These are phyloP conservation scores for Epinephelus malabaricus DNA, from an alignment of 2,797 vertebrate species.

Conservation along the genomic window DNA sequence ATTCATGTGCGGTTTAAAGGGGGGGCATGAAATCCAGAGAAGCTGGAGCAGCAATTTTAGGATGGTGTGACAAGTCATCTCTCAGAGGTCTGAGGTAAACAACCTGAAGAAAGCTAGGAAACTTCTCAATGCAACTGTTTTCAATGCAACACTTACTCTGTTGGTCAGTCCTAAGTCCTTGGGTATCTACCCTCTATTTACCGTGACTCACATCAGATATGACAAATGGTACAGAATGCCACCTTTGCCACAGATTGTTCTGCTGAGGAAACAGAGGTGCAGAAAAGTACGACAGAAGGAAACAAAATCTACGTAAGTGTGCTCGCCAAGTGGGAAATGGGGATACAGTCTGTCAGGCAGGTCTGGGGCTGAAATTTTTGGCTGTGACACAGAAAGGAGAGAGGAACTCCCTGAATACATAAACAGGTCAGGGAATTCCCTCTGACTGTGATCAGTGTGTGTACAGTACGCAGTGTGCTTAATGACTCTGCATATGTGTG, in stretches of 20 bases:
- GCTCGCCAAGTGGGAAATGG: slow-evolving; percentile 10
- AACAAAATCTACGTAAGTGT: slow-evolving; percentile 20
- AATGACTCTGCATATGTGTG: neutral
- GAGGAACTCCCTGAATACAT: slow-evolving; percentile 44
- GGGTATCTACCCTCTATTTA: slow-evolving; percentile 8
- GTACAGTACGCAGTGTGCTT: neutral
- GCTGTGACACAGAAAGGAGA: slow-evolving; percentile 21
- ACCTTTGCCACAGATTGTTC: slow-evolving; percentile 35
- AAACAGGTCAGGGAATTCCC: slow-evolving; percentile 66
- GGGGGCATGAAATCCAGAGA: neutral
- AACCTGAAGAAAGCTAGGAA: slow-evolving; percentile 19
- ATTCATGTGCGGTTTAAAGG: neutral
- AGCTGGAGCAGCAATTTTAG: neutral
- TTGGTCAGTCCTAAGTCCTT: neutral
- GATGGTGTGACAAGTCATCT: neutral
- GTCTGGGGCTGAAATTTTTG: slow-evolving; percentile 33
- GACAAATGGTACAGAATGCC: slow-evolving; percentile 24
- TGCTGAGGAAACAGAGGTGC: slow-evolving; percentile 62
- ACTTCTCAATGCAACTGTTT: neutral
- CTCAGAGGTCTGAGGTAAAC: slow-evolving; percentile 18
- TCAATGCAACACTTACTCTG: neutral
- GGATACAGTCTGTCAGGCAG: slow-evolving; percentile 12
- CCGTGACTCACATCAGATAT: slow-evolving; percentile 14
- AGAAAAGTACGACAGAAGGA: slow-evolving; percentile 33
- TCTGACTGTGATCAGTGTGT: slow-evolving; percentile 39